These are phyloP conservation scores for Lepus oiostolus DNA, from an alignment of 2,797 vertebrate species.

Conservation along the genomic window DNA sequence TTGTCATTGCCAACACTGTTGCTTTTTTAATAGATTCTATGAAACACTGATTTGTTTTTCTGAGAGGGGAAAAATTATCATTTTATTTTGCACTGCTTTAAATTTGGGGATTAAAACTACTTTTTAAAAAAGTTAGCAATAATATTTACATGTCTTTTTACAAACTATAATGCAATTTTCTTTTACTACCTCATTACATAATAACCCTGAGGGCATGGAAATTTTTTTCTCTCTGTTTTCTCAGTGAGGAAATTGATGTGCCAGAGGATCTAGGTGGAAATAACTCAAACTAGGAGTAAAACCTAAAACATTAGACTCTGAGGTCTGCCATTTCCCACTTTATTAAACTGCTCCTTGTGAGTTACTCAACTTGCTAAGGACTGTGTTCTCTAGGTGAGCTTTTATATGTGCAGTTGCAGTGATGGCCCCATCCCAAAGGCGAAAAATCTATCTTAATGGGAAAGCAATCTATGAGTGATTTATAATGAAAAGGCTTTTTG, in stretches of 20 bases:
- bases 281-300: slow-evolving; percentile 20
- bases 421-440: slow-evolving; percentile 1
- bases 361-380: slow-evolving; percentile 6
- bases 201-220: neutral
- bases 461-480: slow-evolving; percentile 58
- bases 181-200: slow-evolving; percentile 55
- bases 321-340: slow-evolving; percentile 27
- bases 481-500: slow-evolving; percentile 42
- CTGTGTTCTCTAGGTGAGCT: slow-evolving; percentile 4
- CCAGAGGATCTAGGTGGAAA: neutral
- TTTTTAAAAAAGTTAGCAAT: slow-evolving; percentile 34
- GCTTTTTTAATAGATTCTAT: neutral
- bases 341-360: slow-evolving; percentile 21
- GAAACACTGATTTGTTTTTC: neutral
- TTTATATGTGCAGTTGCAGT: slow-evolving; percentile 6
- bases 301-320: neutral
- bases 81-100: slow-evolving; percentile 3
- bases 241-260: slow-evolving; percentile 34
- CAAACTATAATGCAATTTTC: slow-evolving; percentile 33
- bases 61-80: neutral
- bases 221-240: slow-evolving; percentile 54
- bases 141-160: neutral
- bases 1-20: neutral
- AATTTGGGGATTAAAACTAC: slow-evolving; percentile 17
- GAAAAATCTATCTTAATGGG: slow-evolving; percentile 52